Base-by-base conservation (phyloP, 2,113 vertebrate species). In the Pipra filicauda region DNA sequence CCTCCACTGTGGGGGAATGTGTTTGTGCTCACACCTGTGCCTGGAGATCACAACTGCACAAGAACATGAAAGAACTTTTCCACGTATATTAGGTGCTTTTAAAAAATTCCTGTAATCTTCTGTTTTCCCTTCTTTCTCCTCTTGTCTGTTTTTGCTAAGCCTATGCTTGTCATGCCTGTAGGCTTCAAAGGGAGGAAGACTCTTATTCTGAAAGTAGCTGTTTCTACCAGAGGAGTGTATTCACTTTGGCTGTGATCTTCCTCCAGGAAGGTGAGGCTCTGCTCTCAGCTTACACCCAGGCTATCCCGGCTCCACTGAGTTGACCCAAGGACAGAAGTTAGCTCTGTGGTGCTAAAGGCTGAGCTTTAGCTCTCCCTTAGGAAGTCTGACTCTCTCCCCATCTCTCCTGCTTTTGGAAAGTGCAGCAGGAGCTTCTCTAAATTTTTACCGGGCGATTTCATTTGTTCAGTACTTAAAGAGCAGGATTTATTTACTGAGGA, bases 401-500 rank as follows among this genome's bases (percentile, higher is more conserved):
- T 57, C 15, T 43, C 20, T 92, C 49, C 55, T 85, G 57, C 66
- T 87, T 81, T 81, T 82, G 71, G 37, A 81, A 72, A n/a, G 14
- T 46, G 69, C 65, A 66, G 57, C 22, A 41, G 9, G 8, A 90
- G 43, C 89, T 78, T 93, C 85, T 87, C 85, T 88, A 77, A 72
- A 85, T 95, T 92, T 93, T 91, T 79, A 95, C 88, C 65, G 20
- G 65, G 77, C 5, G 2, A 89, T 92, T 97, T 93, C 55, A 83
- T 97, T 97, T 97, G 96, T 82, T 95, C 81, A 37, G 52, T 80
- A 65, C 92, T 96, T 89, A 90, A 97, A 96, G 95, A 96, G 88
- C 72, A 77, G 44, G 75, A 94, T 88, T 93, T 97, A 96, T 97
- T 97, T 97, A 95, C 91, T 2, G 8, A 70, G 65, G 97, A 97